Base-by-base conservation (phyloP, 2,797 vertebrate species). In the Morus bassanus region DNA sequence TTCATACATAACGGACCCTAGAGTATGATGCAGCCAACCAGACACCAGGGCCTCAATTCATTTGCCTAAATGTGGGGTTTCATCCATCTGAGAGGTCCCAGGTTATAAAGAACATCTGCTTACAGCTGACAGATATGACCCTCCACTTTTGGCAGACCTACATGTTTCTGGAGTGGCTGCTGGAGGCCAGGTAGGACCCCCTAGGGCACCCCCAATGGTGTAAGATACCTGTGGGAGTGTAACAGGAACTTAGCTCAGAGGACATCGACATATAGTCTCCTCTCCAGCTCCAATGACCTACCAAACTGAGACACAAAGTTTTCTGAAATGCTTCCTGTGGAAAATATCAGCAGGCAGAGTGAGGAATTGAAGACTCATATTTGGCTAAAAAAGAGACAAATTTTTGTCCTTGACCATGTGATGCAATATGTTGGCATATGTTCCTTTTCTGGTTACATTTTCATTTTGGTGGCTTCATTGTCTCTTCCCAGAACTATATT, bases 391-490 rank as follows among this genome's bases (percentile, higher is more conserved):
- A 57, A 18, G 24, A 69, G 24, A 3, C 41, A 50, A 83, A 65
- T 14, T 30, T 87, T 70, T 95, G 68, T 69, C 68, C 48, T 85
- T 59, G 37, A 39, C 50, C 16, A 25, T 56, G 13, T 75, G 33
- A 69, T 59, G 10, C 35, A 76, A 51, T 10, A 7, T n/a, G 33
- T 43, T 65, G 54, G 84, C 86, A 48, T 33, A 25, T 1, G 1
- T 69, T 75, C 17, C 46, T 89, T 92, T 86, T 72, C 31, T 82
- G 54, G 72, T 85, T 88, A 41, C 35, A 35, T 75, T 91, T 93
- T 89, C n/a, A 25, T 89, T 92, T 91, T 75, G 24, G 24, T 72
- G 48, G 7, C 81, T 95, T 95, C 43, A n/a, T 22, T 85, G 50
- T 68, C 56, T 89, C 57, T 87, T 70, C 45, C 50, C 86, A 92